Percentiles rank a stretch among this genome's conserved stretches.
Conservation (phyloP, 1,140 invertebrate species). For the Telenomus remus region DNA sequence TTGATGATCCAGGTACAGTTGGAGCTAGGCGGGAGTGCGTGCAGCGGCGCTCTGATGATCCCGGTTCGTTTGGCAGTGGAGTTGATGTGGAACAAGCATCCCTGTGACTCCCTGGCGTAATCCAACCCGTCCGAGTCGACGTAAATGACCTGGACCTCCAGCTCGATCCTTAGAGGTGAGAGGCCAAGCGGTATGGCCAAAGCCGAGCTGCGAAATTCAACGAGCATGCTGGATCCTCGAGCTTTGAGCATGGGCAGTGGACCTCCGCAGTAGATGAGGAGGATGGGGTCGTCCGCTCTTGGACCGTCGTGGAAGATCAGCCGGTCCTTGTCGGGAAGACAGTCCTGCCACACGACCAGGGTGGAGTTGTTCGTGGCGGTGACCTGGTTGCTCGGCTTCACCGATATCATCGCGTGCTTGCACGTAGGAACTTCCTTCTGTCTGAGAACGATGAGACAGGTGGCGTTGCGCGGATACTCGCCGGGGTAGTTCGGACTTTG, state of each 20-base stretch:
- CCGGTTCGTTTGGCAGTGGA: constrained; percentile 77
- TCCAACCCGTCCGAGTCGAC: constrained; percentile 87
- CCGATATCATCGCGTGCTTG: constrained; percentile 91
- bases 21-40: constrained; percentile 88
- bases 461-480: constrained; percentile 91
- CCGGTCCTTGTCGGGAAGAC: constrained; percentile 86
- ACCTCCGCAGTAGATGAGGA: constrained; percentile 91
- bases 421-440: constrained; percentile 89
- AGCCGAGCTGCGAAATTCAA: constrained; percentile 87
- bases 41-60: constrained; percentile 84
- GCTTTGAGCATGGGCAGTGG: constrained; percentile 82
- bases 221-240: constrained; percentile 87
- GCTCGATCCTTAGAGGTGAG: constrained; percentile 84
- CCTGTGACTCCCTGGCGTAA: constrained; percentile 78
- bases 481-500: constrained; percentile 94
- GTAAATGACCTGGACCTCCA: constrained; percentile 91
- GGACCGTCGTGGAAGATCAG: constrained; percentile 91
- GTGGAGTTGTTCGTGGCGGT: constrained; percentile 79
- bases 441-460: constrained; percentile 86
- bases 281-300: constrained; percentile 84
- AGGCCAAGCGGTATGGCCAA: constrained; percentile 82
- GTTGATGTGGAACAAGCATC: constrained; percentile 75
- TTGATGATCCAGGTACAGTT: constrained; percentile 90
- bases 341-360: constrained; percentile 87
- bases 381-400: constrained; percentile 69